Base-by-base conservation (phyloP, 2,888 invertebrate species). In the Gortyna flavago region DNA sequence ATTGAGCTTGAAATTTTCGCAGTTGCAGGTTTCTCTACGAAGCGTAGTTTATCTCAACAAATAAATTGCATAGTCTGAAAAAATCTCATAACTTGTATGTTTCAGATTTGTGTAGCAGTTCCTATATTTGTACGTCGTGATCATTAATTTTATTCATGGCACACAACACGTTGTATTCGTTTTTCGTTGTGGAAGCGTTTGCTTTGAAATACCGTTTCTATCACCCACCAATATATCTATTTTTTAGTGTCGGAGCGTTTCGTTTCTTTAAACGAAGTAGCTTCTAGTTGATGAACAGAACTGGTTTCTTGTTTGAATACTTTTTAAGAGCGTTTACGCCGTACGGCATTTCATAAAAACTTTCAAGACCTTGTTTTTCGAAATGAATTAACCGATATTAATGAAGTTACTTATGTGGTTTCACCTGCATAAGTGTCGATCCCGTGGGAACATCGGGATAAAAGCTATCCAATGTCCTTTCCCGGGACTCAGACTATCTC, bases 21-120 rank as follows among this genome's bases (percentile, higher is more conserved):
- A 44, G 74, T 44, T 68, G 41, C 69, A 70, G 75, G 72, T 75
- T 70, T 29, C 78, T 13, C 6, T 8, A 32, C 61, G 86, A 90
- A 89, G 88, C 90, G 86, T 88, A 90, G 90, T 91, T 80, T 79
- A 70, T 77, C 85, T 87, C 79, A 70, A 84, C 80, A 80, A 79
- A 75, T 38, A 69, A 69, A 82, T 82, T 80, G 78, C 83, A 83
- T 72, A 80, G 88, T 89, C 79, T 79, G 79, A 89, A 89, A 91
- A 89, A 75, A 86, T 92, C 77, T 94, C 92, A 95, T 90, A 88
- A 91, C 87, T 89, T 94, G 90, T 96, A 92, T 96, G 96, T 96
- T 96, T 94, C 96, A 96, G 96, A 95, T 95, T 79, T 87, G 35
- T 84, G 87, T 92, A 91, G 89, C 91, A 75, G 92, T 68, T 88